Base-by-base conservation (phyloP, 1,140 invertebrate genomes). In the Bombus affinis region DNA sequence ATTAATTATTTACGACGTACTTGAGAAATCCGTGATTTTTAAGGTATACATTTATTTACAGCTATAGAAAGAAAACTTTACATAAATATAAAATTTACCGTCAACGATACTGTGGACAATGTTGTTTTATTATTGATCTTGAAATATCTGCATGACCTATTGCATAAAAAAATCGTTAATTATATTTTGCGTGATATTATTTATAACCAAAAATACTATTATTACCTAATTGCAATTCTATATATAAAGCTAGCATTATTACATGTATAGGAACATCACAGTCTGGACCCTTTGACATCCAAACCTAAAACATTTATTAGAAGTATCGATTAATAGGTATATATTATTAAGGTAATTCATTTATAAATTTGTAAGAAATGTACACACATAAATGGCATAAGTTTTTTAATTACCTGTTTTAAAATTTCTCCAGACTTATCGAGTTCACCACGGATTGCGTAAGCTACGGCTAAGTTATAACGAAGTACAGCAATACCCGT, bases 401-500 rank as follows among this genome's bases (percentile, higher is more conserved):
- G 4, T 12, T 32, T 47, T 13, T 25, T 28, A 85, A 81, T 88
- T 39, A 96, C 96, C 90, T 96, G 95, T 93, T 96, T 96, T n/a
- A 98, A 93, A 44, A 97, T 95, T 88, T 96, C 96, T 62, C 96
- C 95, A 4, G 98, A 97, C 93, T 98, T 97, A 79, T 97, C 96
- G 72, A 97, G 95, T 93, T 98, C 97, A 28, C 97, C 97, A 83
- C 97, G 96, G 68, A 98, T 95, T 25, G 97, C 96, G 93, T 98
- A 96, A 22, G 97, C 96, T 25, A 98, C 97, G 42, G 98, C 97
- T 85, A 98, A 95, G 94, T 98, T 98, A 89, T 98, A 98, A 87
- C 97, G 96, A 81, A 98, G 95, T 57, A 98, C 96, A 59, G 96
- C 96, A 88, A 96, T 96, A 5, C 96, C 97, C 44, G 96, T 96